A percentile compares a stretch with the other conserved stretches of the same genome.
These are phyloP conservation scores for Cyprinella venusta DNA, from an alignment of 2,797 vertebrate species.

Conservation along the genomic window DNA sequence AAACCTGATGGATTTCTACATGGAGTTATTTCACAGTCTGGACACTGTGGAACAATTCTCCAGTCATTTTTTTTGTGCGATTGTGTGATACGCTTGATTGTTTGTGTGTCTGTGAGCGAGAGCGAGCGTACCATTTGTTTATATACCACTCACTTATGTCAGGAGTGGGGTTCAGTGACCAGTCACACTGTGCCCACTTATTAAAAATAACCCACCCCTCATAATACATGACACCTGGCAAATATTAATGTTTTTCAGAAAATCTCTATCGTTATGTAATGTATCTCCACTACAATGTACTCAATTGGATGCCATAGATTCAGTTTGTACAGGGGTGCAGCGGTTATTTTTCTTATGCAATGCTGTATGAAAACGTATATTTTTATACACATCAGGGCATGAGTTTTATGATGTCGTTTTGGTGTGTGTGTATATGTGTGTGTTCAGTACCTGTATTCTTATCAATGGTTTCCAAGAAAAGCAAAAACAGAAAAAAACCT, in stretches of 20 bases:
- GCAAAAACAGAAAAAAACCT: slow-evolving; percentile 10
- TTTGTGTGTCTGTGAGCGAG: slow-evolving; percentile 4
- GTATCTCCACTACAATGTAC: slow-evolving; percentile 51
- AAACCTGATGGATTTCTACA: slow-evolving; percentile 53
- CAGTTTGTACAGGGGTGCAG: slow-evolving; percentile 58
- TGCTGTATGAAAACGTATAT: slow-evolving; percentile 82
- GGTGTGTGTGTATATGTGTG: slow-evolving; percentile 63
- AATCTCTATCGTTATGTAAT: slow-evolving; percentile 57
- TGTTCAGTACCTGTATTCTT: slow-evolving; percentile 71
- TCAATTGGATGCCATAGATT: slow-evolving; percentile 56
- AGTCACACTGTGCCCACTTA: slow-evolving; percentile 70
- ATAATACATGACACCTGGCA: slow-evolving; percentile 22
- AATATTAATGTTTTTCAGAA: slow-evolving; percentile 57
- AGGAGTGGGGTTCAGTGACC: slow-evolving; percentile 70
- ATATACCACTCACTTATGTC: slow-evolving; percentile 72
- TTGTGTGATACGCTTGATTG: slow-evolving; percentile 19
- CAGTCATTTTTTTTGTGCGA: background rate
- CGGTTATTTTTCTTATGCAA: slow-evolving; percentile 81
- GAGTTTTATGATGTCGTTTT: slow-evolving; percentile 72
- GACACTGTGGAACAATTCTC: slow-evolving; percentile 36
- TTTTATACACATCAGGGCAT: slow-evolving; percentile 82
- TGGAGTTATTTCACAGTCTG: slow-evolving; percentile 41
- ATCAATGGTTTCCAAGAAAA: slow-evolving; percentile 59
- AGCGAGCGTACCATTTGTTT: slow-evolving; percentile 70
- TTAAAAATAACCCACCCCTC: slow-evolving; percentile 35